These are phyloP conservation scores for Drosophila phalerata DNA, from an alignment of 2,888 invertebrate genomes.

Conservation along the genomic window DNA sequence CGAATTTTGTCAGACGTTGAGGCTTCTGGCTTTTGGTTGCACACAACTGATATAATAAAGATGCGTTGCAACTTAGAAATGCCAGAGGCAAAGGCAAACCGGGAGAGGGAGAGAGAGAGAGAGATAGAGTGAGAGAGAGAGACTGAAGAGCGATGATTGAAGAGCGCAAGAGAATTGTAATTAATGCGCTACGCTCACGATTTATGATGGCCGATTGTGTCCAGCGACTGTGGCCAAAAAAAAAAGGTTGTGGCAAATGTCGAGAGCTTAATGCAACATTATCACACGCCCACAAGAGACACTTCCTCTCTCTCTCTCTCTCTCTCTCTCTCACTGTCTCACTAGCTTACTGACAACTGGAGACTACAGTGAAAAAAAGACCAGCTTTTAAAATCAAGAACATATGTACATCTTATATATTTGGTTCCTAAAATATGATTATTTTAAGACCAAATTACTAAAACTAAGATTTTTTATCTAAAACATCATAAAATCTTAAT, in stretches of 20 bases:
- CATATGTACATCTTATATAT: no score
- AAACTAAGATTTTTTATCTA: no score
- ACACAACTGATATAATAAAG: conserved; percentile 56
- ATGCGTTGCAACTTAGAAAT: conserved; percentile 29
- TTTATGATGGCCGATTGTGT: conserved; percentile 58
- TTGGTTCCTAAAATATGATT: no score
- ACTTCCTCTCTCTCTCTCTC: not conserved
- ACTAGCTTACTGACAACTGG: not conserved
- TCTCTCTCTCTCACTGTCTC: no score
- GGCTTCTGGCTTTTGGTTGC: conserved; percentile 10
- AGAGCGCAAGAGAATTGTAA: conserved; percentile 40
- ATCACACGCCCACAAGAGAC: conserved; percentile 65
- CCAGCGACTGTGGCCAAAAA: conserved; percentile 12
- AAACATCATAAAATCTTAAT: no score
- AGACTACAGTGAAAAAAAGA: no score
- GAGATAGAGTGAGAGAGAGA: no score
- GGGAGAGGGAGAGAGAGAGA: not conserved
- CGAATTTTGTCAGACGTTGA: conserved; percentile 52
- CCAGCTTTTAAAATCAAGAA: no score
- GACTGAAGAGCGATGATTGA: no score
- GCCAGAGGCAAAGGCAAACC: not conserved
- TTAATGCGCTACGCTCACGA: conserved; percentile 49
- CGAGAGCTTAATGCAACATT: conserved; percentile 72
- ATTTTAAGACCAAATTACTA: no score
- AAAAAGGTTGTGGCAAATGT: conserved; percentile 32